These are phyloP conservation scores for Alviniconcha strummeri DNA, from an alignment of 2,888 invertebrate genomes.

Conservation along the genomic window DNA sequence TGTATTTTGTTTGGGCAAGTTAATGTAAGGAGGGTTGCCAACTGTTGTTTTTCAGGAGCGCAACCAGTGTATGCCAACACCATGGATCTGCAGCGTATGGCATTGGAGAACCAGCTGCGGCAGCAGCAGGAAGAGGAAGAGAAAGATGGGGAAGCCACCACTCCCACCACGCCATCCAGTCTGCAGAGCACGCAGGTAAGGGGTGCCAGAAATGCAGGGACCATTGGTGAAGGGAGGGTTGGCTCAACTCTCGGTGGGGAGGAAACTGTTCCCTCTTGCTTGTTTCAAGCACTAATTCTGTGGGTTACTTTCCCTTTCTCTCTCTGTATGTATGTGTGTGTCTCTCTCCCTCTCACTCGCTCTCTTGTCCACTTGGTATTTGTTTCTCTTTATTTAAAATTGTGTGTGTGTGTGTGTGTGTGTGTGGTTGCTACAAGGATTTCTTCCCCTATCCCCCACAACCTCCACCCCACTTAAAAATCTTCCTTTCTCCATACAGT, in stretches of 20 bases:
- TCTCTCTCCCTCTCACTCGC: not conserved
- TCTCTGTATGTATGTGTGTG: not conserved
- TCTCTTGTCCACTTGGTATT: not conserved
- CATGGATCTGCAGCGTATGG: constrained; percentile 57
- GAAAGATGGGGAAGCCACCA: constrained; percentile 55
- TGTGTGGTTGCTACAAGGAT: not conserved
- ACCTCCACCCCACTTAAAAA: not conserved
- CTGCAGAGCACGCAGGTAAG: constrained; percentile 41
- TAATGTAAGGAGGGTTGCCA: too few species aligned
- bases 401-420: constrained; percentile 6
- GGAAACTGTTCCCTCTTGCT: not conserved
- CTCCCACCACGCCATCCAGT: constrained; percentile 47
- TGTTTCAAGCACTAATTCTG: not conserved
- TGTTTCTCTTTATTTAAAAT: not conserved
- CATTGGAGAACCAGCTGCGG: constrained; percentile 42
- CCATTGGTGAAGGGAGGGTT: not conserved
- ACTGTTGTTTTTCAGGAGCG: constrained; percentile 43
- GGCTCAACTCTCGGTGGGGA: too few species aligned
- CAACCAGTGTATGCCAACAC: constrained; percentile 67
- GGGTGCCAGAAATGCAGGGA: not conserved
- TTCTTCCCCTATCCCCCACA: not conserved
- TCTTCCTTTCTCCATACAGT: too few species aligned
- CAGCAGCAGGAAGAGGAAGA: constrained; percentile 39
- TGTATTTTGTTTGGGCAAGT: too few species aligned
- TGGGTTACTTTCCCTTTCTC: not conserved